Conservation (phyloP, 2,888 invertebrate species). For the Ferdinandea cuprea region DNA sequence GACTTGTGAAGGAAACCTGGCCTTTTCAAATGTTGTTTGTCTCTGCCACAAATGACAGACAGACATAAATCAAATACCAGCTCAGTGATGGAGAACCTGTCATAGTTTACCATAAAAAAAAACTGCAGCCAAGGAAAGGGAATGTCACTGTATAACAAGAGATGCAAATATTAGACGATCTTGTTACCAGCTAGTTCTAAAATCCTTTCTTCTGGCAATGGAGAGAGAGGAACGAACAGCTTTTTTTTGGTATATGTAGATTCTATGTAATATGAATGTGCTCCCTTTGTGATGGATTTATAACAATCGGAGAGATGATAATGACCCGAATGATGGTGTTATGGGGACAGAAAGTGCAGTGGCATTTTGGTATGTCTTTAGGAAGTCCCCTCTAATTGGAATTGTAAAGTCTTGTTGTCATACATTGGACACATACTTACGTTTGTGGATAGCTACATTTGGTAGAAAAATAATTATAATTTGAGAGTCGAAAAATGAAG, state of each 20-base stretch:
- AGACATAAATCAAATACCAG: constrained; percentile 45
- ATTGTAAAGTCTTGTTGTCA: constrained; percentile 50
- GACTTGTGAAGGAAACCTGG: constrained; percentile 20
- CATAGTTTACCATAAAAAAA: not conserved
- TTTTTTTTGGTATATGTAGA: not conserved
- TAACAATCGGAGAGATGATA: constrained; percentile 65
- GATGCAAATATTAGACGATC: constrained; percentile 66
- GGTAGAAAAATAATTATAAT: constrained; percentile 5
- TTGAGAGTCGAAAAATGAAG: constrained; percentile 19
- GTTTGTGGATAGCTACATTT: not conserved
- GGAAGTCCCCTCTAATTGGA: constrained; percentile 56
- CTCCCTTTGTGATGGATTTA: constrained; percentile 69
- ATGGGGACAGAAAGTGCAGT: constrained; percentile 68
- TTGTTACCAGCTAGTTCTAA: constrained; percentile 49
- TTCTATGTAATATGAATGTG: constrained; percentile 63
- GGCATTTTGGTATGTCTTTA: constrained; percentile 73
- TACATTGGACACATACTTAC: not conserved
- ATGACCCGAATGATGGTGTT: constrained; percentile 49
- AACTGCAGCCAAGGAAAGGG: constrained; percentile 10
- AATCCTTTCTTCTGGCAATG: constrained; percentile 39
- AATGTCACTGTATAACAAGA: constrained; percentile 49
- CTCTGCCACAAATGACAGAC: constrained; percentile 45
- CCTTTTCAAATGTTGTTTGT: constrained; percentile 17
- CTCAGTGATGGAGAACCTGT: not conserved
- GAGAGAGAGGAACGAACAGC: constrained; percentile 4